These are phyloP conservation scores for Oenanthe melanoleuca DNA, from an alignment of 2,113 vertebrate genomes.

Conservation along the genomic window DNA sequence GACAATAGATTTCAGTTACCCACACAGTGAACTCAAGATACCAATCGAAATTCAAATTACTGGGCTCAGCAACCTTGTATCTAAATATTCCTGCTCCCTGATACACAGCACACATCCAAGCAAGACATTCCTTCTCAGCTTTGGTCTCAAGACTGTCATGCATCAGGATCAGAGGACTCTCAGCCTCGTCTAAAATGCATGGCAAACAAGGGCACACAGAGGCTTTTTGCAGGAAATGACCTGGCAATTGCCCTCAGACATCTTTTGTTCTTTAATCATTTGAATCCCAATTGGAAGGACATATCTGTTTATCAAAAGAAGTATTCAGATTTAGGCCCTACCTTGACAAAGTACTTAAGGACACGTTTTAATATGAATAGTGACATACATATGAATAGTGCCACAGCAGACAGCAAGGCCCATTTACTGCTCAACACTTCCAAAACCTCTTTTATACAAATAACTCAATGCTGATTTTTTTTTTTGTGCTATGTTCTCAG, in stretches of 20 bases:
- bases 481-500: neutral
- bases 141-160: neutral
- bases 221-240: constrained; percentile 48
- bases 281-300: constrained; percentile 53
- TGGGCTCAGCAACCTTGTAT: neutral
- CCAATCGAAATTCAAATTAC: neutral
- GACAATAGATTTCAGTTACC: neutral
- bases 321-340: constrained; percentile 48
- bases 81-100: neutral
- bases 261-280: constrained; percentile 52
- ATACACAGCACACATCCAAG: neutral
- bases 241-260: constrained; percentile 49
- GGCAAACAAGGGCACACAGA: neutral
- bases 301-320: constrained; percentile 65
- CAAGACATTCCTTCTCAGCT: neutral
- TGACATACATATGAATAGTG: constrained; percentile 40
- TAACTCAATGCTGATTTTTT: neutral
- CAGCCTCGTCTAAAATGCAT: neutral
- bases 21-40: neutral
- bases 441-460: neutral
- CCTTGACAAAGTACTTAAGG: constrained; percentile 24
- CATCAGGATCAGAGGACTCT: neutral
- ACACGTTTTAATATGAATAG: constrained; percentile 57
- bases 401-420: neutral
- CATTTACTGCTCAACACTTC: neutral